Evolutionary conservation across 2,113 vertebrate genomes (phyloP).

Genomic region (Corvus cornix): DNA sequence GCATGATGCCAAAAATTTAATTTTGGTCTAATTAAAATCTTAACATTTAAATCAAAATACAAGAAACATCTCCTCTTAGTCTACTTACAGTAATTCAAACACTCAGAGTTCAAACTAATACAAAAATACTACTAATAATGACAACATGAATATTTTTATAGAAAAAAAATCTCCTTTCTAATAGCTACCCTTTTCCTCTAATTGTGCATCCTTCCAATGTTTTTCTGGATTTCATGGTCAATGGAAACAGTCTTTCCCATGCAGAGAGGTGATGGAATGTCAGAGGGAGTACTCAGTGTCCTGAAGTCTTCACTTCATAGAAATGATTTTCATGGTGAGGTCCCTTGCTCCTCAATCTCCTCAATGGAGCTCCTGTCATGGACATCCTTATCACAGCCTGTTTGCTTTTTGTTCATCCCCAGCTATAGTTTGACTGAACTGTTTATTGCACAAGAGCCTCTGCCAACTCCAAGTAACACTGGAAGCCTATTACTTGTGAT

Average conservation of each 20-base stretch:
- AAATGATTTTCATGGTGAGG: background rate
- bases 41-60: background rate
- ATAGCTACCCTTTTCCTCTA: background rate
- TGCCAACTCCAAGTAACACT: background rate
- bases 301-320: background rate
- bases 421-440: background rate
- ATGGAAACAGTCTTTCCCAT: background rate
- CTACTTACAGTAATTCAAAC: background rate
- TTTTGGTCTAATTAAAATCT: background rate
- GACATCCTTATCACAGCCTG: background rate
- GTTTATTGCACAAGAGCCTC: background rate
- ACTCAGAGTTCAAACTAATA: background rate
- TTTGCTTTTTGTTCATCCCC: background rate
- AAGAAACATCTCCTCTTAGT: background rate
- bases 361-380: background rate
- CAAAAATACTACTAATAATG: background rate
- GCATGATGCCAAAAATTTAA: background rate
- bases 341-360: background rate
- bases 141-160: background rate
- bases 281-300: background rate
- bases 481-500: background rate
- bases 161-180: background rate
- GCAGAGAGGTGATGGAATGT: background rate
- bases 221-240: background rate
- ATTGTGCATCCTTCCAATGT: background rate